Evolutionary conservation across 1,140 invertebrate species (phyloP).

Genomic region (Dendrolimus punctatus): DNA sequence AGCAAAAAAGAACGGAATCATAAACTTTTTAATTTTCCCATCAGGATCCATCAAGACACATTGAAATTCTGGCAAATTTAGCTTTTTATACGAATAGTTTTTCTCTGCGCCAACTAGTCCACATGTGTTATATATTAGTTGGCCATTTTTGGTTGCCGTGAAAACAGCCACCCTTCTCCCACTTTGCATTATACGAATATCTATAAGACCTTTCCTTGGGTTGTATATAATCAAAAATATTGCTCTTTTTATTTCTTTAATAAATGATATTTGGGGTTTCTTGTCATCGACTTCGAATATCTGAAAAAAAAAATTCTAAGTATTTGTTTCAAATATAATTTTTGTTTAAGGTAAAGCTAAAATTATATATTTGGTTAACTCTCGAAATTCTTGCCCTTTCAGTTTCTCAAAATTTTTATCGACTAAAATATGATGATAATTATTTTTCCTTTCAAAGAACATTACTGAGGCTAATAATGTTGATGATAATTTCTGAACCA

Average conservation of each 20-base stretch:
- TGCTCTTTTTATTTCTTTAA: conserved; percentile 52
- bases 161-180: conserved; percentile 93
- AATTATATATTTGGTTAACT: too few species aligned
- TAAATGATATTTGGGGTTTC: conserved; percentile 45
- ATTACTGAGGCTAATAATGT: too few species aligned
- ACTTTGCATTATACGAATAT: conserved; percentile 75
- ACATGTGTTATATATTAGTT: conserved; percentile 84
- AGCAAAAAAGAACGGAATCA: conserved; percentile 93
- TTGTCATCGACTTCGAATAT: conserved; percentile 61
- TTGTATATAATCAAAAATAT: conserved; percentile 61
- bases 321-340: background rate
- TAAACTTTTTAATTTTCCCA: conserved; percentile 85
- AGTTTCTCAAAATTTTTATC: too few species aligned
- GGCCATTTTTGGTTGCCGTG: conserved; percentile 87
- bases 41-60: conserved; percentile 88
- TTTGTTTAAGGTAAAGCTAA: too few species aligned
- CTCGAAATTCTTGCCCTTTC: too few species aligned
- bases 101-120: conserved; percentile 80
- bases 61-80: conserved; percentile 76
- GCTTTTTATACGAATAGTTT: conserved; percentile 53
- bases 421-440: too few species aligned
- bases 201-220: conserved; percentile 59
- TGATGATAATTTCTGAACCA: too few species aligned
- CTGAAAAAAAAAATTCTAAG: conserved; percentile 25
- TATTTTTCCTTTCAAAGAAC: too few species aligned